These are phyloP conservation scores for Indri indri DNA, from an alignment of 2,113 vertebrate species.

Conservation along the genomic window DNA sequence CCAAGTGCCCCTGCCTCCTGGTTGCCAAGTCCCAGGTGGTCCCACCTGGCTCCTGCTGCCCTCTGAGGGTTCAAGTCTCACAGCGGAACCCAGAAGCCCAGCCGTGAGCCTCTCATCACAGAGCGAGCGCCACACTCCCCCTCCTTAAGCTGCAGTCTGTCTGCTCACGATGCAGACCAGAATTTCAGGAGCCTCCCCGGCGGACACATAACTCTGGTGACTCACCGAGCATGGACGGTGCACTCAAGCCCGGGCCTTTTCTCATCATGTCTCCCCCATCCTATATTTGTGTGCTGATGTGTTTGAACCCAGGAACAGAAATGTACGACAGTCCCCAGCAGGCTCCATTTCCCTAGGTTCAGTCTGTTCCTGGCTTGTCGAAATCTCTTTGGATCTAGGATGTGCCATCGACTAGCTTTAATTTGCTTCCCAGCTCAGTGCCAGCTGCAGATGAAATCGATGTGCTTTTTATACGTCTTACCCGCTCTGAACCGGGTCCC, in stretches of 20 bases:
- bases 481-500: background rate
- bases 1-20: background rate
- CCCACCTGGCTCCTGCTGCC: accelerated
- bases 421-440: constrained; percentile 28
- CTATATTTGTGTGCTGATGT: background rate
- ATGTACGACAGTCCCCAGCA: background rate
- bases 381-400: background rate
- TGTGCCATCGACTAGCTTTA: background rate
- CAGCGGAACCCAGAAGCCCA: background rate
- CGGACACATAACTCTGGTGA: background rate
- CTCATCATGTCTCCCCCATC: background rate
- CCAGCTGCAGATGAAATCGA: background rate
- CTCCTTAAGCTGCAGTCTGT: background rate
- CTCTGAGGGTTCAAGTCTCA: background rate
- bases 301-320: background rate
- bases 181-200: background rate
- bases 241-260: background rate
- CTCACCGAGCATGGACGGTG: accelerated
- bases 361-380: background rate
- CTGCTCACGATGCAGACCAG: background rate
- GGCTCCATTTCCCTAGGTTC: background rate
- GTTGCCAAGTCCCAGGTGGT: background rate
- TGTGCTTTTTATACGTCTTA: background rate
- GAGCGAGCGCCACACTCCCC: accelerated
- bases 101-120: too few species aligned